Conservation (phyloP, 1,140 invertebrate genomes). For the Dryas iulia region DNA sequence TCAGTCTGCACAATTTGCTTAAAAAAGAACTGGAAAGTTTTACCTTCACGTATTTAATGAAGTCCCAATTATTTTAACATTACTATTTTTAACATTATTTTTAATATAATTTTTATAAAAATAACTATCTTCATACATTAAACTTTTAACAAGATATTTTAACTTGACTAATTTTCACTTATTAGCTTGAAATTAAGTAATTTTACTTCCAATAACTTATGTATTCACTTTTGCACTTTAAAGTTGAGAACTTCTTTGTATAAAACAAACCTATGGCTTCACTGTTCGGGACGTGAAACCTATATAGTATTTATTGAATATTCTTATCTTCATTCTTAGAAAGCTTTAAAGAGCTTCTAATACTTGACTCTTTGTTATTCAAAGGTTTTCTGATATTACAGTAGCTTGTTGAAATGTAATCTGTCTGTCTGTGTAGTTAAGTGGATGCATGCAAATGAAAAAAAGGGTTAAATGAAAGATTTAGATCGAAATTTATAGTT, state of each 20-base stretch:
- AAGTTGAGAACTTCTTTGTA: background rate
- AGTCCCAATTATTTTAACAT: too few relatives aligned
- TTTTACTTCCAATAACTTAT: background rate
- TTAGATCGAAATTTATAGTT: slow-evolving; percentile 77
- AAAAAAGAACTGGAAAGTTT: too few relatives aligned
- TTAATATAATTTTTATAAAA: too few relatives aligned
- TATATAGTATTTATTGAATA: background rate
- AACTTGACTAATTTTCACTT: background rate
- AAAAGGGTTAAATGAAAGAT: slow-evolving; percentile 57
- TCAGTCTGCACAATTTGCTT: too few relatives aligned
- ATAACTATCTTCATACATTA: too few relatives aligned
- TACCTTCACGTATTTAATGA: too few relatives aligned
- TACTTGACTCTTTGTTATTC: background rate
- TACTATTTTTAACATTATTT: too few relatives aligned
- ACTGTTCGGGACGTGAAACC: background rate
- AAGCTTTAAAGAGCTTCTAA: background rate
- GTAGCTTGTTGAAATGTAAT: background rate
- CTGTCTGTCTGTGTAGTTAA: background rate
- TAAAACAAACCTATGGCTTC: background rate
- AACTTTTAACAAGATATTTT: background rate
- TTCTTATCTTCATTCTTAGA: background rate
- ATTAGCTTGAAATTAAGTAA: background rate
- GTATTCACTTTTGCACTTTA: background rate
- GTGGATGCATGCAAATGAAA: background rate
- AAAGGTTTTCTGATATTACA: background rate